Evolutionary conservation across 2,888 invertebrate genomes (phyloP).

Genomic region (Clivina fossor): DNA sequence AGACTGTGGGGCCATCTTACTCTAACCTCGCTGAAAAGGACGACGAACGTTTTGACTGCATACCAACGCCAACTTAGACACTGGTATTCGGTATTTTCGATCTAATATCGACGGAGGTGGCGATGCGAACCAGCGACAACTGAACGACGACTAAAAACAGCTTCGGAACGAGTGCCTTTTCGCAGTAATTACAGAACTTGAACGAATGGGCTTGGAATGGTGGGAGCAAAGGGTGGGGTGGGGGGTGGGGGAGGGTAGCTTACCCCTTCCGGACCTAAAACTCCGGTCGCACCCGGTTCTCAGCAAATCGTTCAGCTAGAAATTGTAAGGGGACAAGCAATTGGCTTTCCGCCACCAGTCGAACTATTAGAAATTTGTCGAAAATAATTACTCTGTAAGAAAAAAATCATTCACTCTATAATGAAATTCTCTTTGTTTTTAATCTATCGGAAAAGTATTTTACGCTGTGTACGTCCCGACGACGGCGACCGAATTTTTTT

Average conservation of each 20-base stretch:
- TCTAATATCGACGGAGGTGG: too few species aligned
- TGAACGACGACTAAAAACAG: slow-evolving; percentile 26
- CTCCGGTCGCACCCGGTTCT: slow-evolving; percentile 1
- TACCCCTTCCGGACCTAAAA: neutral
- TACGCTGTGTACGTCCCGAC: too few species aligned
- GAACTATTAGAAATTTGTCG: slow-evolving; percentile 28
- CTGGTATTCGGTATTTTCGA: too few species aligned
- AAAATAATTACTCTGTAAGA: slow-evolving; percentile 29
- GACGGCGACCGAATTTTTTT: too few species aligned
- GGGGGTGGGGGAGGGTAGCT: neutral
- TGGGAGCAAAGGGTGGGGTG: slow-evolving; percentile 9
- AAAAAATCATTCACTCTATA: too few species aligned
- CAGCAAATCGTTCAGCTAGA: too few species aligned
- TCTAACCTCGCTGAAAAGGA: too few species aligned
- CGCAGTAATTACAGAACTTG: slow-evolving; percentile 23
- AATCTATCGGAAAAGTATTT: too few species aligned
- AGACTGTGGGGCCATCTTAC: too few species aligned
- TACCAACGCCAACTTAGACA: too few species aligned
- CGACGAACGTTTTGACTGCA: too few species aligned
- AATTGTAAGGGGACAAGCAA: slow-evolving; percentile 10
- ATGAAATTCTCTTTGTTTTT: too few species aligned
- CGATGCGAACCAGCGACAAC: slow-evolving; percentile 28
- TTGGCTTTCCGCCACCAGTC: slow-evolving; percentile 20
- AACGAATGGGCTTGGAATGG: slow-evolving; percentile 7
- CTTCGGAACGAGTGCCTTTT: slow-evolving; percentile 23